phyloP scores from a whole-genome alignment of 2,113 vertebrate species.

The Oceanites oceanicus region DNA sequence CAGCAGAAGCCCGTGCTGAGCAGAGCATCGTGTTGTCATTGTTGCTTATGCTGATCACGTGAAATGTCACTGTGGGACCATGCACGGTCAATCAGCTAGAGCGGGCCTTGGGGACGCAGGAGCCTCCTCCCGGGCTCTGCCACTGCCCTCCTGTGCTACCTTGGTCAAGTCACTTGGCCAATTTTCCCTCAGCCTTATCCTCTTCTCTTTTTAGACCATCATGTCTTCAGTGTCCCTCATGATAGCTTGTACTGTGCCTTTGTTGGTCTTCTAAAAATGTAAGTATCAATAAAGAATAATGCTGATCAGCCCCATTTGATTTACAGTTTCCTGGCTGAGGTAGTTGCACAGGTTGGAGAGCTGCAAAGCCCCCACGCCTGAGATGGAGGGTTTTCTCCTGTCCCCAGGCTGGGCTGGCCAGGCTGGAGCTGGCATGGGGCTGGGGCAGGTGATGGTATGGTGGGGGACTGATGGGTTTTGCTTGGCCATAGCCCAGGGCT shows the following conservation, averaged over 20 bases:
- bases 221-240: neutral
- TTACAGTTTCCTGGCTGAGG: neutral
- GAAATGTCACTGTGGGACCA: neutral
- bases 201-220: neutral
- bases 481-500: neutral
- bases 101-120: rapidly evolving
- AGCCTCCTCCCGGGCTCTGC: neutral
- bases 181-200: neutral
- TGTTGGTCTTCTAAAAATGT: neutral
- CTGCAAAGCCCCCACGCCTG: neutral
- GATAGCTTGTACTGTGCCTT: neutral
- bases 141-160: rapidly evolving
- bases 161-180: neutral
- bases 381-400: neutral
- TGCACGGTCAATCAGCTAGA: neutral
- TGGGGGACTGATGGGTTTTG: neutral
- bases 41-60: neutral
- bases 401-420: rapidly evolving
- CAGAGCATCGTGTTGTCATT: neutral
- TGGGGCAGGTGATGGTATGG: rapidly evolving
- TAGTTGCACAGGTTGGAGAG: neutral
- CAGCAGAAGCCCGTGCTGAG: neutral
- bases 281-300: neutral
- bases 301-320: neutral
- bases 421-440: neutral